Evolutionary conservation across 2,113 vertebrate species (phyloP).

Genomic region (Chlorodrepanis virens): DNA sequence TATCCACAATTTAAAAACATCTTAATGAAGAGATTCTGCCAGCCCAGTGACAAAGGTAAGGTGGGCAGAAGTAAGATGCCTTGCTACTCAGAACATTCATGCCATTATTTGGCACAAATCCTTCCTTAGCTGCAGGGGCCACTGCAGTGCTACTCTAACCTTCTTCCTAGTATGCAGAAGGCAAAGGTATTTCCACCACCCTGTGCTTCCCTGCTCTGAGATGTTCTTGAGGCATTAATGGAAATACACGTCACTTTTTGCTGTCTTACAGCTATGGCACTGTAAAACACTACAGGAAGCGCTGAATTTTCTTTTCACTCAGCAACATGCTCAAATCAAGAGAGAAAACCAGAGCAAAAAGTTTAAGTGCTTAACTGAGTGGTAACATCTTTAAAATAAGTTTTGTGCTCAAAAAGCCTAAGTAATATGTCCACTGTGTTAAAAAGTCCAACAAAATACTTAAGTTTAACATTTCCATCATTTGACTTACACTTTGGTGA

Average conservation of each 20-base stretch:
- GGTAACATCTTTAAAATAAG: neutral
- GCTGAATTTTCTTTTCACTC: neutral
- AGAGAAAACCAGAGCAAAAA: neutral
- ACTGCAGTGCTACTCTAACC: neutral
- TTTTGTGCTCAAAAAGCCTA: neutral
- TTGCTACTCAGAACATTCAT: neutral
- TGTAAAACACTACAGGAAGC: neutral
- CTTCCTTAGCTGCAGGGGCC: neutral
- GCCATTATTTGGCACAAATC: neutral
- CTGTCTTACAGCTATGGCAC: neutral
- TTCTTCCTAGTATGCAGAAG: neutral
- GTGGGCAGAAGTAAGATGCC: neutral
- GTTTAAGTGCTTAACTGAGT: neutral
- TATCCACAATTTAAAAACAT: neutral
- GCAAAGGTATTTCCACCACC: neutral
- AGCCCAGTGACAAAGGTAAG: neutral
- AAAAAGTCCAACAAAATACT: neutral
- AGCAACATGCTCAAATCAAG: neutral
- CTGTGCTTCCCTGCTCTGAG: neutral
- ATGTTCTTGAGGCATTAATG: neutral
- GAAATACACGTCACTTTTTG: neutral
- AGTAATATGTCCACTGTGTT: neutral
- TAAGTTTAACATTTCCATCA: neutral
- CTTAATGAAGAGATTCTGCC: neutral
- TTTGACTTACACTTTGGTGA: neutral